Conservation (phyloP, 2,888 invertebrate species). For the Actias luna region DNA sequence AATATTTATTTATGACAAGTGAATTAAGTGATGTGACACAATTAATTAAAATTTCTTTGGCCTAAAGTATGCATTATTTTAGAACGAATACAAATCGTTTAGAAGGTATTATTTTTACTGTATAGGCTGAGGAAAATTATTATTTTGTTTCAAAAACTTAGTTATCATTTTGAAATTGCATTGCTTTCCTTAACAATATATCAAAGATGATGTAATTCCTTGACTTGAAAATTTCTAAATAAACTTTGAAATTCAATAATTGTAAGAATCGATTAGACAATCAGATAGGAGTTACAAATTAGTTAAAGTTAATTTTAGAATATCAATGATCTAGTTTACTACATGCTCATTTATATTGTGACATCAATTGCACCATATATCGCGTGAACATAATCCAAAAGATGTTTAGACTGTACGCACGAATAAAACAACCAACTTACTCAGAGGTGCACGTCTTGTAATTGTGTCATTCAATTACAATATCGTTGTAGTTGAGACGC, state of each 20-base stretch:
- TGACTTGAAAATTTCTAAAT: not conserved
- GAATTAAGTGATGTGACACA: no score
- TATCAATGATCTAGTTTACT: slow-evolving; percentile 15
- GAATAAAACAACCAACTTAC: slow-evolving; percentile 16
- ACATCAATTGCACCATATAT: slow-evolving; percentile 36
- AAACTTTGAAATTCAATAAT: not conserved
- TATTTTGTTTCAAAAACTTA: no score
- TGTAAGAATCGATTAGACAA: not conserved
- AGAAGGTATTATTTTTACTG: not conserved
- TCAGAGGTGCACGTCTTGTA: slow-evolving; percentile 11
- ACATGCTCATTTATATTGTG: slow-evolving; percentile 26
- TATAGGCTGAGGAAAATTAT: no score
- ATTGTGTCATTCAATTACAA: slow-evolving; percentile 26
- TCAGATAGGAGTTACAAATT: slow-evolving; percentile 5
- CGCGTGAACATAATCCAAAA: slow-evolving; percentile 34
- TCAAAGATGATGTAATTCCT: no score
- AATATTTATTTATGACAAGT: no score
- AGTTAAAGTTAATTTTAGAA: not conserved
- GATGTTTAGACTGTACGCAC: slow-evolving; percentile 22
- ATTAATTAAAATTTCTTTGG: no score
- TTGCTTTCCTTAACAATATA: no score
- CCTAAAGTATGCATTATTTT: no score
- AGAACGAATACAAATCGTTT: no score
- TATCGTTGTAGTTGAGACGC: not conserved
- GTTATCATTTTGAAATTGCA: no score